Base-by-base conservation (phyloP, 2,113 vertebrate genomes). In the Microcebus jonahi region DNA sequence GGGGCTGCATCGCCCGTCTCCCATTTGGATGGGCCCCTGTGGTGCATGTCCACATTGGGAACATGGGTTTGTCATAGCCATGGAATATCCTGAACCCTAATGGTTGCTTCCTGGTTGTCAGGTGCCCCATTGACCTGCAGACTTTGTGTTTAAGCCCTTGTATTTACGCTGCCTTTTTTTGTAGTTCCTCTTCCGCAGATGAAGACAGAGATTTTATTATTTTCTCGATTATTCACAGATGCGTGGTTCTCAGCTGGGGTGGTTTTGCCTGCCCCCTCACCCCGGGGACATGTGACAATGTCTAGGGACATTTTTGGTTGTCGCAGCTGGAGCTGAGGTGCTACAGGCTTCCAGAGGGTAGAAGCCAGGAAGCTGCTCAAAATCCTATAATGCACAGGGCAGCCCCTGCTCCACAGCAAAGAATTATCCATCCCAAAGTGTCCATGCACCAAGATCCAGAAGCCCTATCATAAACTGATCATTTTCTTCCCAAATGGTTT, bases 341-440 rank as follows among this genome's bases (percentile, higher is more conserved):
- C 29, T 20, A 0, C 23, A 81, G 57, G 39, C 48, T 34, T 59
- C 71, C 25, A 5, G 31, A 18, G 36, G 86, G 42, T 5, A 57
- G 83, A 71, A 55, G 42, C 63, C 82, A 59, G 77, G 39, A 23
- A 23, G 34, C 50, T 27, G 4, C 20, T 67, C 31, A 10, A 1
- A 12, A 12, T 18, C 29, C 55, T 25, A 0, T 45, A 14, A 2
- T 2, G 1, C 29, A 5, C 23, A 65, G 48, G 63, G 23, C 5
- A 34, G 31, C 11, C 68, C 31, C 42, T 8, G 31, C 76, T 57
- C 63, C 68, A 23, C 6, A 17, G 4, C 13, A n/a, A 63, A 29
- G 14, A 57, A 29, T 25, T 21, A 31, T n/a, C 80, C 39, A 45
- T 6, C 29, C 42, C 31, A 3, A 61, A 48, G 39, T 39, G 3